Evolutionary conservation across 2,888 invertebrate genomes (phyloP).

Genomic region (Panorpa germanica): DNA sequence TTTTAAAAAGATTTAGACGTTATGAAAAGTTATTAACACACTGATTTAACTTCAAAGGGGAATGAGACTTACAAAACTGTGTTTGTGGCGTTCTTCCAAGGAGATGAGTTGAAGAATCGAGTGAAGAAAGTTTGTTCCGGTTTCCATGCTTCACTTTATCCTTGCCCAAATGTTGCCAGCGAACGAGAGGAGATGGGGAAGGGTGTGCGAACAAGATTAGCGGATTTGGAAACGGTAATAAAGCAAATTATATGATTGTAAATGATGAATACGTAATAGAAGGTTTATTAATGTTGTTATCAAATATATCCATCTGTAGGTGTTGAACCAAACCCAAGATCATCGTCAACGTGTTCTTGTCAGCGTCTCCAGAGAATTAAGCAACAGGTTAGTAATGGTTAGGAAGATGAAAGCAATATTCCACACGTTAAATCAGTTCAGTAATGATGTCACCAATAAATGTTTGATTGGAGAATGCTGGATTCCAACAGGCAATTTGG

Average conservation of each 20-base stretch:
- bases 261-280: conserved; percentile 1
- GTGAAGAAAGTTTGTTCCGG: conserved; percentile 90
- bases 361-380: conserved; percentile 74
- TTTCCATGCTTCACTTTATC: conserved; percentile 82
- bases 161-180: conserved; percentile 70
- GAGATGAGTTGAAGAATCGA: conserved; percentile 74
- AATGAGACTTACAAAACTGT: conserved; percentile 78
- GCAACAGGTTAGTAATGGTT: conserved; percentile 79
- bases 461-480: conserved; percentile 74
- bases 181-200: conserved; percentile 81
- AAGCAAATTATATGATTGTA: conserved; percentile 3
- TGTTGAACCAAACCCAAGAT: conserved; percentile 81
- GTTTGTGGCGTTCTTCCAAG: conserved; percentile 81
- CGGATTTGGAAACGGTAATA: conserved; percentile 62
- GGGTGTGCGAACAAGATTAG: conserved; percentile 74
- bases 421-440: conserved; percentile 75
- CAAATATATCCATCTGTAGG: no score
- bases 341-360: conserved; percentile 75
- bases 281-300: conserved; percentile 7
- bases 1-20: not conserved
- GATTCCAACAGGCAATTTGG: conserved; percentile 54
- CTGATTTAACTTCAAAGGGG: conserved; percentile 33
- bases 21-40: conserved; percentile 8
- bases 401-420: conserved; percentile 86
- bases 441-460: conserved; percentile 72